Evolutionary conservation across 2,797 vertebrate genomes (phyloP).

Genomic region (Acanthiza pusilla): DNA sequence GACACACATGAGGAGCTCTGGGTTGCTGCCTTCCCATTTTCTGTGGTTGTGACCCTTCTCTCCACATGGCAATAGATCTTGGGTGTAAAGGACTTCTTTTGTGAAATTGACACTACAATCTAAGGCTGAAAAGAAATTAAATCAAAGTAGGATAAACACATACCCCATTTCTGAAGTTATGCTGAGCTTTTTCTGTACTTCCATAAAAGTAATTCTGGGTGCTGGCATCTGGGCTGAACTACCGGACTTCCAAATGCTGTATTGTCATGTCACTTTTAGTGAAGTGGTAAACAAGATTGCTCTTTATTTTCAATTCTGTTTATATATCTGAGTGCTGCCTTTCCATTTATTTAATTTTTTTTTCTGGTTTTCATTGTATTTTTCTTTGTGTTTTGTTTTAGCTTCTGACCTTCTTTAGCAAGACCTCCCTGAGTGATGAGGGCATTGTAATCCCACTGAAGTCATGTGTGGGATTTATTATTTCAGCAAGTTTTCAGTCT

Average conservation of each 20-base stretch:
- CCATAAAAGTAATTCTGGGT: not conserved
- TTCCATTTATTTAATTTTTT: not conserved
- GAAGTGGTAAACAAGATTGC: not conserved
- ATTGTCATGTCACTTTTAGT: not conserved
- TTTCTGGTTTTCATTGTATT: not conserved
- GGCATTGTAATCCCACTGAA: conserved; percentile 6
- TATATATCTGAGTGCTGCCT: not conserved
- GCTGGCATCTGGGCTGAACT: not conserved
- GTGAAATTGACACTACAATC: not conserved
- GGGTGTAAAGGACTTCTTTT: not conserved
- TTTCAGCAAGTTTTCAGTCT: not conserved
- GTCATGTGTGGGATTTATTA: not conserved
- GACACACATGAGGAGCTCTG: not conserved
- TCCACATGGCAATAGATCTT: not conserved
- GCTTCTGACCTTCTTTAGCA: not conserved
- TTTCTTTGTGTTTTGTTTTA: not conserved
- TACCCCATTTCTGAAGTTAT: not conserved
- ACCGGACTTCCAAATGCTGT: not conserved
- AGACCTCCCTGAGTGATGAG: not conserved
- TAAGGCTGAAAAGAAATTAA: not conserved
- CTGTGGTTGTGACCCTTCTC: not conserved
- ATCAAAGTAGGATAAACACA: not conserved
- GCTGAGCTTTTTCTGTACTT: not conserved
- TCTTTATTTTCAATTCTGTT: not conserved
- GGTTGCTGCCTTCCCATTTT: not conserved